Evolutionary conservation across 2,113 vertebrate species (phyloP).

Genomic region (Coreoperca whiteheadi): DNA sequence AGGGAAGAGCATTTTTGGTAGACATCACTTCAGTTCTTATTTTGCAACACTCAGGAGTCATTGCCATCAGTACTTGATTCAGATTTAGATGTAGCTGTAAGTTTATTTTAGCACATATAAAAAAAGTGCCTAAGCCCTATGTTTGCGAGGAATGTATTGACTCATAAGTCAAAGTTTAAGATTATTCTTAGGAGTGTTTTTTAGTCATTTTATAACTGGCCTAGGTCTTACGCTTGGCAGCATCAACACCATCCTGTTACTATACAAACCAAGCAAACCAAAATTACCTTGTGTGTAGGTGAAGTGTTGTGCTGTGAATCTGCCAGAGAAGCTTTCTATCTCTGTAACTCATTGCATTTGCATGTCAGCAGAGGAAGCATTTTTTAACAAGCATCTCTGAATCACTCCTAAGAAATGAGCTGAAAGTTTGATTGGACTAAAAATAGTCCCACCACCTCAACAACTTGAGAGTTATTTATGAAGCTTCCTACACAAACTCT

Average conservation of each 20-base stretch:
- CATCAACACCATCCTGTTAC: background rate
- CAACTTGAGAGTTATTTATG: slow-evolving; percentile 34
- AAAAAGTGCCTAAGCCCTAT: background rate
- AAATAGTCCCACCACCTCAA: slow-evolving; percentile 48
- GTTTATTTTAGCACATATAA: slow-evolving; percentile 7
- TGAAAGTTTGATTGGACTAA: slow-evolving; percentile 55
- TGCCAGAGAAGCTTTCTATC: slow-evolving; percentile 9
- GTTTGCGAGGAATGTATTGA: background rate
- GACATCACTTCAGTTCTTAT: background rate
- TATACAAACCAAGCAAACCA: background rate
- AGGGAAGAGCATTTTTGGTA: background rate
- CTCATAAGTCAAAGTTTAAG: background rate
- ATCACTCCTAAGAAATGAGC: slow-evolving; percentile 21
- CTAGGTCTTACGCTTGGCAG: background rate
- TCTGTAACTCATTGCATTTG: slow-evolving; percentile 13
- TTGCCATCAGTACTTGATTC: slow-evolving; percentile 2
- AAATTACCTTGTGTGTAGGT: slow-evolving; percentile 7
- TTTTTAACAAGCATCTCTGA: slow-evolving; percentile 52
- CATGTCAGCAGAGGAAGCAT: slow-evolving; percentile 16
- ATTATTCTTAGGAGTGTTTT: background rate
- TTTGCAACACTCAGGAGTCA: background rate
- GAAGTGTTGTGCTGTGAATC: background rate
- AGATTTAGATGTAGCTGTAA: slow-evolving; percentile 11
- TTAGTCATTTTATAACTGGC: slow-evolving; percentile 4
- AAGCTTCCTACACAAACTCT: slow-evolving; percentile 43